These are phyloP conservation scores for Morus bassanus DNA, from an alignment of 2,797 vertebrate species.

Conservation along the genomic window DNA sequence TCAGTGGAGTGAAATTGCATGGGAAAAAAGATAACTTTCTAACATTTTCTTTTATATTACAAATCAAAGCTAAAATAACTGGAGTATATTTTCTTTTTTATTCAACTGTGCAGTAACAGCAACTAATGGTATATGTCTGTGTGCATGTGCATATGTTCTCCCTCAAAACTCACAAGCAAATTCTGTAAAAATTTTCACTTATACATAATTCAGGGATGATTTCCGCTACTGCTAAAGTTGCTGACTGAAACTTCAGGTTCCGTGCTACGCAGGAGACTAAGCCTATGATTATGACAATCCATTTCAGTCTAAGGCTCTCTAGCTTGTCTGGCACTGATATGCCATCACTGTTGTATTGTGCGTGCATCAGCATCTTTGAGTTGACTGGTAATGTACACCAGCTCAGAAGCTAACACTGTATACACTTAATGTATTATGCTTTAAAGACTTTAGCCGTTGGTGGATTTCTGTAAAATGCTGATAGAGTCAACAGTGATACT, in stretches of 20 bases:
- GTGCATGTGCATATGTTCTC: not conserved
- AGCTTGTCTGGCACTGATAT: not conserved
- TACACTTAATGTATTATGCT: not conserved
- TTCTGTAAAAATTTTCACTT: not conserved
- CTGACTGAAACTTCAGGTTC: not conserved
- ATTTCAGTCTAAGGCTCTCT: not conserved
- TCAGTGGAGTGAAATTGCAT: not conserved
- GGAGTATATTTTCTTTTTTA: not conserved
- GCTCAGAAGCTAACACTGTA: not conserved
- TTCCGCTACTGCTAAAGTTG: not conserved
- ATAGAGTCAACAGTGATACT: not conserved
- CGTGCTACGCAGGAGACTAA: not conserved
- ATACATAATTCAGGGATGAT: not conserved
- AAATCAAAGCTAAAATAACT: not conserved
- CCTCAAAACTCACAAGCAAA: not conserved
- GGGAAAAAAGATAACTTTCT: not conserved
- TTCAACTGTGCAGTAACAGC: not conserved
- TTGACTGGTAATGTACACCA: not conserved
- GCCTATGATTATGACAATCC: not conserved
- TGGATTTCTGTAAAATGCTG: conserved; percentile 4
- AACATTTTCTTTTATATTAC: not conserved
- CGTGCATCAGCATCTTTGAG: not conserved
- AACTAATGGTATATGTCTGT: not conserved
- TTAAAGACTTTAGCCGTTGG: not conserved
- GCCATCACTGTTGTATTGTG: not conserved